Evolutionary conservation across 2,113 vertebrate species (phyloP).

Genomic region (Mesitornis unicolor): DNA sequence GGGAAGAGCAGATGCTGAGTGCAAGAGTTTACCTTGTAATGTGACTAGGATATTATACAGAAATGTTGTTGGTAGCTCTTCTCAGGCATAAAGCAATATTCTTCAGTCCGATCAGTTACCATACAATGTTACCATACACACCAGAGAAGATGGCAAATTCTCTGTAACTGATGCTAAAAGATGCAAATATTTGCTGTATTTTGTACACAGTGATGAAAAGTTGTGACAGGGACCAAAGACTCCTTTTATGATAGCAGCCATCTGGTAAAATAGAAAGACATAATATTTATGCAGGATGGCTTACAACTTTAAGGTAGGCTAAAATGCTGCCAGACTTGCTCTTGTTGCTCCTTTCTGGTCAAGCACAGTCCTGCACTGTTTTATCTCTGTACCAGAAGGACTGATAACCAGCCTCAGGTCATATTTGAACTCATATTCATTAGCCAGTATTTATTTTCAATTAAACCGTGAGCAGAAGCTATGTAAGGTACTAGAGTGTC

Average conservation of each 20-base stretch:
- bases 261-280: constrained; percentile 34
- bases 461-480: background rate
- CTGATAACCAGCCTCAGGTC: background rate
- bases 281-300: constrained; percentile 16
- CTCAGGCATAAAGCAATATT: background rate
- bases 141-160: background rate
- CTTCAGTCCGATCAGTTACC: background rate
- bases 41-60: background rate
- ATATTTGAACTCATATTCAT: background rate
- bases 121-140: background rate
- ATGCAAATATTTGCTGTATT: constrained; percentile 43
- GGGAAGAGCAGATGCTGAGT: background rate
- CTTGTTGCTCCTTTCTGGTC: constrained; percentile 22
- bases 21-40: background rate
- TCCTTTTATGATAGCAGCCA: constrained; percentile 30
- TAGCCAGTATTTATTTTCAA: background rate
- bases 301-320: constrained; percentile 31
- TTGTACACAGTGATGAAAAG: constrained; percentile 43
- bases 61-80: background rate
- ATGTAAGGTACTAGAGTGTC: background rate
- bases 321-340: constrained; percentile 17
- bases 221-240: constrained; percentile 38
- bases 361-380: background rate
- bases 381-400: background rate
- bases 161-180: constrained; percentile 41